Base-by-base conservation (phyloP, 2,888 invertebrate species). In the Ophion costatus region DNA sequence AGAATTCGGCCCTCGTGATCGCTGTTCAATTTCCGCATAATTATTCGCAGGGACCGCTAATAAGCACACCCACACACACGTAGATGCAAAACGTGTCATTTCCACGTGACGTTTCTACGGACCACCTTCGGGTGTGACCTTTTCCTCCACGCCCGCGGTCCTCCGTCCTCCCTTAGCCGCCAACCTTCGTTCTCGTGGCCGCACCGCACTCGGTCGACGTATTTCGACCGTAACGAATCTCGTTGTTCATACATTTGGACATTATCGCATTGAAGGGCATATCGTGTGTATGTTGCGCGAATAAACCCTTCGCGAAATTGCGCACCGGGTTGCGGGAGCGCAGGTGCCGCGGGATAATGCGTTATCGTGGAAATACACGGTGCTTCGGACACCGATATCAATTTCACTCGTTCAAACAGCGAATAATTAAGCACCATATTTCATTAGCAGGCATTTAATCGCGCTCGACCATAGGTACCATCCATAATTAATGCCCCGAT, bases 371-470 rank as follows among this genome's bases (percentile, higher is more conserved):
- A 77, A 67, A 51, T n/a, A 45, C 42, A 45, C 45, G 17, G 22
- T 14, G 38, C 42, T 29, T 5, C 51, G 20, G 29, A 20, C 29
- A 24, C 11, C 83, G 75, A 71, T 89, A 90, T 90, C 89, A 90
- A 91, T 91, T 89, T 88, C 85, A 86, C 88, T 88, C 89, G 89
- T 91, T 91, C 89, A 90, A 90, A 89, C 88, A 89, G 86, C 87
- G 89, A 91, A 91, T 91, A 90, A 92, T 92, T 89, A 89, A 91
- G 88, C 87, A 85, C 87, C 89, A 90, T 92, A 92, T 91, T 92
- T 92, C 90, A 91, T 89, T 90, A 90, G 90, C 82, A 85, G 64
- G 70, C 85, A 87, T 89, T 89, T 90, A 90, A 90, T 91, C 89
- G 89, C 88, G 87, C 63, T 84, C 86, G 51, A 14, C 51, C 17